Evolutionary conservation across 2,113 vertebrate species (phyloP), one percentile per base, ranked within the genome.

Genomic region (Pseudopipra pipra): DNA sequence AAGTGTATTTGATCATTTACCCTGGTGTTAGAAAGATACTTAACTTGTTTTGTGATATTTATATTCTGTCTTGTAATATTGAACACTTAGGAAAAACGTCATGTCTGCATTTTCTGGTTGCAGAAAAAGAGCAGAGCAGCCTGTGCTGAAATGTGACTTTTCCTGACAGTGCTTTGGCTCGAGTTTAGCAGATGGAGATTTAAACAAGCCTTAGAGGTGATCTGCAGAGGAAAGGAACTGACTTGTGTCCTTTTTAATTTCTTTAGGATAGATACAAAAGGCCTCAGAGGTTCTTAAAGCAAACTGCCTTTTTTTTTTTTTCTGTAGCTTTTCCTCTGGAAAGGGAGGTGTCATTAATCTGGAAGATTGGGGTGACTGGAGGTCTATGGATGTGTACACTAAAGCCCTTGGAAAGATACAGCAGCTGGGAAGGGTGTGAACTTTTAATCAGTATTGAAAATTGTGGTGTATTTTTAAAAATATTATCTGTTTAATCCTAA

Each of bases 1-100:
- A 83, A 96, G 91, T 97, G 74, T 96, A 97, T 97, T 97, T 97
- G 82, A 97, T 98, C 80, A 97, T 97, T 98, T 97, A 97, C 90
- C 79, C 90, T 81, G 96, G 92, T 96, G 87, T 93, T 95, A 95
- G 92, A 96, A 92, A 97, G 96, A 96, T 97, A 95, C 92, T 95
- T 97, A 92, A 97, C 91, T 97, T 97, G 80, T 96, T 96, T 96
- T 97, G 96, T 95, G 87, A 96, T 97, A 96, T 97, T 97, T 97
- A 93, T 98, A 96, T 89, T 94, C 96, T 95, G 76, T 94, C 97
- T 93, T 92, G 89, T 96, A 95, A 91, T 91, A 84, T 94, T 95
- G 96, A 97, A 94, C 94, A 93, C 83, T 95, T 94, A 96, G 84
- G 88, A 94, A 97, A 97, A 97, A 93, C 68, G 86, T 96, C 95